phyloP scores from a whole-genome alignment of 2,888 invertebrate species.

The Eupithecia centaureata region DNA sequence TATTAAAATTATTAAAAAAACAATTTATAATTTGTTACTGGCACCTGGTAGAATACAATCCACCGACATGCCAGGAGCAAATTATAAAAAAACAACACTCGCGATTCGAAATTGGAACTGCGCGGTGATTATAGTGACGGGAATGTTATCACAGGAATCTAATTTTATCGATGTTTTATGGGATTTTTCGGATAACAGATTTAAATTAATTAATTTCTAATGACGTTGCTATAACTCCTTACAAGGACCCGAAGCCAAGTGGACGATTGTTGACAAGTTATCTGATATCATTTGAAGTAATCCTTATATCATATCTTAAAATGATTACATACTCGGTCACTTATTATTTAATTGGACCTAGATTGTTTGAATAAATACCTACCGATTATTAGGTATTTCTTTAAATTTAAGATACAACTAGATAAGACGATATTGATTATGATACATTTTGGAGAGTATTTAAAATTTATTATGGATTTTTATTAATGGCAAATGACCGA shows the following conservation, averaged over 20 bases:
- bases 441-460: background rate
- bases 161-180: conserved; percentile 6
- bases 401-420: conserved; percentile 5
- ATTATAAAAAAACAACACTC: conserved; percentile 45
- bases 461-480: background rate
- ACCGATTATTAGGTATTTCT: conserved; percentile 11
- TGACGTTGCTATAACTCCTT: conserved; percentile 52
- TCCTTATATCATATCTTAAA: conserved; percentile 67
- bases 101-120: conserved; percentile 27
- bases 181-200: background rate
- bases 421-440: background rate
- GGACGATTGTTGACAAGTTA: conserved; percentile 60
- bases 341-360: conserved; percentile 61
- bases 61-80: conserved; percentile 40
- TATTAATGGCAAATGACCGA: background rate
- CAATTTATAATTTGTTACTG: conserved; percentile 40
- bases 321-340: background rate
- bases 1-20: conserved; percentile 15
- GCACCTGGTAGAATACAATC: conserved; percentile 31
- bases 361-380: conserved; percentile 51
- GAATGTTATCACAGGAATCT: conserved; percentile 12
- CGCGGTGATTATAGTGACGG: conserved; percentile 18
- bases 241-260: conserved; percentile 66
- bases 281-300: conserved; percentile 65
- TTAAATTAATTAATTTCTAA: conserved; percentile 22